Evolutionary conservation across 2,113 vertebrate species (phyloP).

Genomic region (Stegostoma tigrinum): DNA sequence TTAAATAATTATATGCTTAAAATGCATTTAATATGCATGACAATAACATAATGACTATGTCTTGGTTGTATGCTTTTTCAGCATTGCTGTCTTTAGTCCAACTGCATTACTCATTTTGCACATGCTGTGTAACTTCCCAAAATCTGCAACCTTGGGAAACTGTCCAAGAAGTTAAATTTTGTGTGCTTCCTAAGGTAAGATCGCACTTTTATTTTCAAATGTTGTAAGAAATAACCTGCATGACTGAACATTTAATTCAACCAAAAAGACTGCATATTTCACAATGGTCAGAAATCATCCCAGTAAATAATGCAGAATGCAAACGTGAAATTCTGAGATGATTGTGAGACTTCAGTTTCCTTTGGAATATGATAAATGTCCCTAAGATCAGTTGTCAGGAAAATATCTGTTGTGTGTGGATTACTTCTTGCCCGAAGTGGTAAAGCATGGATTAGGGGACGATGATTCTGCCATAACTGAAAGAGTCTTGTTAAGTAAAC

Average conservation of each 20-base stretch:
- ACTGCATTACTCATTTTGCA: neutral
- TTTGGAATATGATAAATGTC: neutral
- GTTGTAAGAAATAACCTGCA: neutral
- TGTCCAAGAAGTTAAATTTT: neutral
- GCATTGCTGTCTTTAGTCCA: neutral
- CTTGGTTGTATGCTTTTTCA: neutral
- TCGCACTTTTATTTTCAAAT: neutral
- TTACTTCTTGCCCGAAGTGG: too few relatives aligned
- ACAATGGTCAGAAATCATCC: conserved; percentile 13
- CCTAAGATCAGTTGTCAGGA: neutral
- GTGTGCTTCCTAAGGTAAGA: neutral
- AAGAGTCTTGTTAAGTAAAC: too few relatives aligned
- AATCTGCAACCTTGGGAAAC: neutral
- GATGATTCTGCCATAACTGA: too few relatives aligned
- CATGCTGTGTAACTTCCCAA: neutral
- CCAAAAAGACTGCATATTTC: conserved; percentile 22
- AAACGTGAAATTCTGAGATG: neutral
- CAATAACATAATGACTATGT: conserved; percentile 29
- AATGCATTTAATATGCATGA: neutral
- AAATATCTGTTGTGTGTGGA: neutral
- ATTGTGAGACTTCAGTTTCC: neutral
- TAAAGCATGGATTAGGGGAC: too few relatives aligned
- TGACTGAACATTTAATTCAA: neutral
- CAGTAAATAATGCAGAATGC: neutral
- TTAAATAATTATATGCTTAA: neutral